Conservation (phyloP, 2,888 invertebrate genomes). For the Tenthredo amoena region DNA sequence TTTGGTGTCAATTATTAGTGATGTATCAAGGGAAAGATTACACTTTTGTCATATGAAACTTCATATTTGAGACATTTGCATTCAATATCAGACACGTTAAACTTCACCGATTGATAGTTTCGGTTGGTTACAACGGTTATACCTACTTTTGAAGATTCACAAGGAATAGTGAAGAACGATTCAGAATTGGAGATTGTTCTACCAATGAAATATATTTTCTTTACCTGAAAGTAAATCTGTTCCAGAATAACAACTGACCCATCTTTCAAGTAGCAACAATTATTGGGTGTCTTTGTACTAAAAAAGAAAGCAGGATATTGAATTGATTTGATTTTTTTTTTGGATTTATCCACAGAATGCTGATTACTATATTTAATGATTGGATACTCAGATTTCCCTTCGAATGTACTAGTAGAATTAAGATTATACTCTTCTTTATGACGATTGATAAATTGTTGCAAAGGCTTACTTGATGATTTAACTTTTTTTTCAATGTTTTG, state of each 20-base stretch:
- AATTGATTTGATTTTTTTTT: slow-evolving; percentile 1
- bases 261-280: slow-evolving; percentile 46
- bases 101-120: neutral
- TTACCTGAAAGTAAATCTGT: neutral
- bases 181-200: slow-evolving; percentile 15
- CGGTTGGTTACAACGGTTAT: slow-evolving; percentile 7
- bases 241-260: slow-evolving; percentile 3
- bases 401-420: neutral
- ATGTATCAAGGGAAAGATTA: slow-evolving; percentile 9
- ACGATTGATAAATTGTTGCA: slow-evolving; percentile 57
- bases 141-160: slow-evolving; percentile 41
- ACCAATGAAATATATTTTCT: slow-evolving; percentile 11
- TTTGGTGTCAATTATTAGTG: neutral
- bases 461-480: slow-evolving; percentile 54
- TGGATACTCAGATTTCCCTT: neutral
- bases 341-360: neutral
- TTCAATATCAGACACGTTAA: neutral
- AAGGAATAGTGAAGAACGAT: slow-evolving; percentile 44
- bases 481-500: slow-evolving; percentile 56
- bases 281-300: slow-evolving; percentile 30
- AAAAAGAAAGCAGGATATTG: slow-evolving; percentile 44
- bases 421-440: neutral
- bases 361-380: neutral
- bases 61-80: neutral
- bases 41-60: neutral